phyloP scores from a whole-genome alignment of 2,888 invertebrate species.

The Leptinotarsa tumamoca region DNA sequence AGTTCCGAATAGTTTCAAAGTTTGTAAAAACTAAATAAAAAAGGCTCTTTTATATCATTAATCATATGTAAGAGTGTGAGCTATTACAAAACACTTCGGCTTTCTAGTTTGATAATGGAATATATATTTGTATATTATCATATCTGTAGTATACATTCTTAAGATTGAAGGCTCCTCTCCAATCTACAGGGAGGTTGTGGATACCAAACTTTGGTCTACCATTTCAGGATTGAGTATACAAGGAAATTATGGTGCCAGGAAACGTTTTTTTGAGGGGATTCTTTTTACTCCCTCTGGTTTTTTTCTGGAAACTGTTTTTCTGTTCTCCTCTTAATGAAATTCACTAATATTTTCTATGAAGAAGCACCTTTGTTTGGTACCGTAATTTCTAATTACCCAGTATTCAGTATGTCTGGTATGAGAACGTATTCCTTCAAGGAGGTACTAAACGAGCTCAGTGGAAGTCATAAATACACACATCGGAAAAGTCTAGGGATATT shows the following conservation, averaged over 20 bases:
- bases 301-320: background rate
- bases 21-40: too few relatives aligned
- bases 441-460: too few relatives aligned
- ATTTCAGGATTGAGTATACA: conserved; percentile 42
- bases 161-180: conserved; percentile 10
- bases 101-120: background rate
- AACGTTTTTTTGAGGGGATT: background rate
- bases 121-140: background rate
- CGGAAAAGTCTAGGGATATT: too few relatives aligned
- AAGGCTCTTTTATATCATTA: too few relatives aligned
- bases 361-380: background rate
- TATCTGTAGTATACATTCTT: conserved; percentile 8
- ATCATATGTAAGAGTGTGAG: background rate
- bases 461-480: too few relatives aligned
- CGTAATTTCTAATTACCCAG: background rate
- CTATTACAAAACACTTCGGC: background rate
- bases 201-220: conserved; percentile 24
- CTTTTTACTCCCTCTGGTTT: background rate
- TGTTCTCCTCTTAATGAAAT: background rate
- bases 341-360: too few relatives aligned
- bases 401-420: too few relatives aligned
- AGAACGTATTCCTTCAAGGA: too few relatives aligned
- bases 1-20: too few relatives aligned
- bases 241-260: background rate
- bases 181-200: conserved; percentile 4